Percentiles rank a stretch among this genome's conserved stretches.
Evolutionary conservation across 2,113 vertebrate species (phyloP).

Genomic region (Cygnus atratus): DNA sequence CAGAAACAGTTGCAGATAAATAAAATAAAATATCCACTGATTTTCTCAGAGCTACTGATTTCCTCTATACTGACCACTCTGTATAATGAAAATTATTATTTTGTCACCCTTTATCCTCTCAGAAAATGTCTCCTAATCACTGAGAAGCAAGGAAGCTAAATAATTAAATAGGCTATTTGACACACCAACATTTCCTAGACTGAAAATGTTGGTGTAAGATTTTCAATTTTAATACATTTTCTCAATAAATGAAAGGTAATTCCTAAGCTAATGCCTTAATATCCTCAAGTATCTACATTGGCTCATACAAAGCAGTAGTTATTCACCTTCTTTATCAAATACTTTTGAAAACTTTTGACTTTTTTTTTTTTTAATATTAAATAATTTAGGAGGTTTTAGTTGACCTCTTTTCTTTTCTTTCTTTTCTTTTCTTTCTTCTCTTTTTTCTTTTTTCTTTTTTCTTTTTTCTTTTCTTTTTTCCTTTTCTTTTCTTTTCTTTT

Average conservation of each 20-base stretch:
- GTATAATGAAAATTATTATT: neutral
- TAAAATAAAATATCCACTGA: neutral
- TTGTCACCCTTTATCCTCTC: neutral
- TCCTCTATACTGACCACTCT: neutral
- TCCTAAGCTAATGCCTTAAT: neutral
- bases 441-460: neutral
- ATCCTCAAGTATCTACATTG: neutral
- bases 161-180: neutral
- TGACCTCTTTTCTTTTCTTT: neutral
- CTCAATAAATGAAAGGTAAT: neutral
- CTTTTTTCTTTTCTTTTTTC: neutral
- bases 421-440: neutral
- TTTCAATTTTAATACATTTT: constrained; percentile 2
- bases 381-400: neutral
- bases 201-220: neutral
- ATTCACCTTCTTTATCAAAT: neutral
- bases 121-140: neutral
- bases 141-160: neutral
- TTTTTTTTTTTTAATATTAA: neutral
- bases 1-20: neutral
- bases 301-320: neutral
- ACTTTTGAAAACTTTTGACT: neutral
- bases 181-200: neutral
- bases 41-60: neutral
- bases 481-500: neutral